A percentile compares a stretch with the other conserved stretches of the same genome.
Evolutionary conservation across 2,888 invertebrate genomes (phyloP).

Genomic region (Unio delphinus): DNA sequence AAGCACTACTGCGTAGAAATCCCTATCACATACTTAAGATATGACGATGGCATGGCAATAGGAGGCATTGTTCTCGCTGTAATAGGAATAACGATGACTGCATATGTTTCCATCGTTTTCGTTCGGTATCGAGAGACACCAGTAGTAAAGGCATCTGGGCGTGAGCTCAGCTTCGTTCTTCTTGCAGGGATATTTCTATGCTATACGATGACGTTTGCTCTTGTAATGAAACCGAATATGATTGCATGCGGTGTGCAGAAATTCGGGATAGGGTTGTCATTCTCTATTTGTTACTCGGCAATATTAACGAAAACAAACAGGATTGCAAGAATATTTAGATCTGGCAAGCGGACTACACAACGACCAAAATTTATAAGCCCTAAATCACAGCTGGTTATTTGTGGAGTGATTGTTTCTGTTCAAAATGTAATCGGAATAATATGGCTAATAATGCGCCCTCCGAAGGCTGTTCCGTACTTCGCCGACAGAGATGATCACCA

Average conservation of each 20-base stretch:
- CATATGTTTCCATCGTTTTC: conserved; percentile 69
- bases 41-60: conserved; percentile 88
- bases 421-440: conserved; percentile 84
- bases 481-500: conserved; percentile 93
- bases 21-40: conserved; percentile 76
- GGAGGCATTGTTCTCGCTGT: conserved; percentile 84
- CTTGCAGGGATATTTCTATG: conserved; percentile 68
- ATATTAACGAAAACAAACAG: conserved; percentile 72
- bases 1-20: conserved; percentile 75
- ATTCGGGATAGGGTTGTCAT: conserved; percentile 71
- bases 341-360: conserved; percentile 70
- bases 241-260: conserved; percentile 71
- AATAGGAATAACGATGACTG: conserved; percentile 69
- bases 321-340: conserved; percentile 70
- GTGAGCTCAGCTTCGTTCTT: conserved; percentile 72
- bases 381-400: conserved; percentile 72
- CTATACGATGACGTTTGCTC: conserved; percentile 70
- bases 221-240: conserved; percentile 68
- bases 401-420: conserved; percentile 67
- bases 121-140: conserved; percentile 69
- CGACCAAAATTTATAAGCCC: conserved; percentile 73
- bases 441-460: conserved; percentile 93
- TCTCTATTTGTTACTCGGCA: conserved; percentile 71
- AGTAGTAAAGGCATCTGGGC: conserved; percentile 72
- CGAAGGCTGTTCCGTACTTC: conserved; percentile 90